Conservation (phyloP, 2,797 vertebrate genomes). For the Cuniculus paca region DNA sequence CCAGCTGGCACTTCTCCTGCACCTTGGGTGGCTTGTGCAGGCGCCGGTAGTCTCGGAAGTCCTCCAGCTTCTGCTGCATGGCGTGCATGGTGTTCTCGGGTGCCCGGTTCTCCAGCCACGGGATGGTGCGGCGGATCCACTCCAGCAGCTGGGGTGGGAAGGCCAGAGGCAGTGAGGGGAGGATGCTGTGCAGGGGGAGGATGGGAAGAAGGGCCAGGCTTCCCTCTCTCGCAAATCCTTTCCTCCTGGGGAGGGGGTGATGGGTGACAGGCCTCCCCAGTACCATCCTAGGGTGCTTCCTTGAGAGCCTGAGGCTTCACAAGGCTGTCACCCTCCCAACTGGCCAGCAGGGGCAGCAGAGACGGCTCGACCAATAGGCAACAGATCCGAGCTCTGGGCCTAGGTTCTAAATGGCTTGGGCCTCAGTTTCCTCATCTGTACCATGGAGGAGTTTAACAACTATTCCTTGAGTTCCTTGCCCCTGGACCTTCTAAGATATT, state of each 20-base stretch:
- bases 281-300: not conserved
- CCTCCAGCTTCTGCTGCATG: slow-evolving; percentile 99
- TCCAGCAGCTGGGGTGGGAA: slow-evolving; percentile 92
- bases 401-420: not conserved
- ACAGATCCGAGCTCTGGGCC: not conserved
- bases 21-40: slow-evolving; percentile 99
- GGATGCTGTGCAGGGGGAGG: not conserved
- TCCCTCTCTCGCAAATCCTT: not conserved
- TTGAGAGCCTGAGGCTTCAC: not conserved
- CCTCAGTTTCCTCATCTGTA: not conserved
- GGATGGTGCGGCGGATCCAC: slow-evolving; percentile 98
- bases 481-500: not conserved
- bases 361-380: not conserved
- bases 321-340: not conserved
- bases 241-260: not conserved
- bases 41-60: slow-evolving; percentile 97
- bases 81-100: slow-evolving; percentile 99
- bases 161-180: not conserved
- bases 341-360: not conserved
- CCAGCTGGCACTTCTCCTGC: slow-evolving; percentile 99
- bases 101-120: slow-evolving; percentile 97
- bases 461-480: not conserved
- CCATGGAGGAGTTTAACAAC: not conserved
- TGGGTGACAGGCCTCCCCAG: not conserved
- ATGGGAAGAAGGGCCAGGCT: accelerated